phyloP scores from a whole-genome alignment of 2,888 invertebrate genomes.

The Atrina japonica region DNA sequence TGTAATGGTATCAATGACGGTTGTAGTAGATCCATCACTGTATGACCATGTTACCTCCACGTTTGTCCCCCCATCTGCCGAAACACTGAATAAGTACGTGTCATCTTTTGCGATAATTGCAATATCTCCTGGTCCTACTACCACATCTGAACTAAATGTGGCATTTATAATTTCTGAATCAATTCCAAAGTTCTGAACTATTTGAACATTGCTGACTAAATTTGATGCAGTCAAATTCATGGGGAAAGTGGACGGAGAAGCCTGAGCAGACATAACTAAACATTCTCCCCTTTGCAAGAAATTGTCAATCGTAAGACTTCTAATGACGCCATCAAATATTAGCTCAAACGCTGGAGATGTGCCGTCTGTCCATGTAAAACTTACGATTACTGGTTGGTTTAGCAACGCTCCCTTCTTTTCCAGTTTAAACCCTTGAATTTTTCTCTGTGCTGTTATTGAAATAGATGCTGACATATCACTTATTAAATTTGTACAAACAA shows the following conservation, averaged over 20 bases:
- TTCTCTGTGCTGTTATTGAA: conserved; percentile 58
- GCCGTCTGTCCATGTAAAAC: conserved; percentile 55
- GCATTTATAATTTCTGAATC: conserved; percentile 50
- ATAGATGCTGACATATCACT: conserved; percentile 26
- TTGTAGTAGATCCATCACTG: conserved; percentile 44
- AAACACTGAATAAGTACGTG: conserved; percentile 48
- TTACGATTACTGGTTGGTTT: conserved; percentile 44
- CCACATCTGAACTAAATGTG: conserved; percentile 23
- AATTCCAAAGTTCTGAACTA: conserved; percentile 46
- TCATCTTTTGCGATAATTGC: conserved; percentile 33
- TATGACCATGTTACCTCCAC: conserved; percentile 53
- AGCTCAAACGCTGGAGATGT: conserved; percentile 53
- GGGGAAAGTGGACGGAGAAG: conserved; percentile 26
- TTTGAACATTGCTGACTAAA: conserved; percentile 40
- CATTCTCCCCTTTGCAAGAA: conserved; percentile 36
- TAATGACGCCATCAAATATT: conserved; percentile 44
- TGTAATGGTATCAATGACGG: conserved; percentile 5
- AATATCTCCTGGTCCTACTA: conserved; percentile 24
- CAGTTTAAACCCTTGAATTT: conserved; percentile 62
- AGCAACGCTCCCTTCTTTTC: conserved; percentile 55
- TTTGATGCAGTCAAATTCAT: conserved; percentile 49
- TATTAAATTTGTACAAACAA: conserved; percentile 64
- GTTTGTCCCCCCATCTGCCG: conserved; percentile 57
- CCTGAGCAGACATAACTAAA: conserved; percentile 7
- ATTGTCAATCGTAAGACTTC: conserved; percentile 37